Evolutionary conservation across 1,140 invertebrate genomes (phyloP).

Genomic region (Dreissena rostriformis): DNA sequence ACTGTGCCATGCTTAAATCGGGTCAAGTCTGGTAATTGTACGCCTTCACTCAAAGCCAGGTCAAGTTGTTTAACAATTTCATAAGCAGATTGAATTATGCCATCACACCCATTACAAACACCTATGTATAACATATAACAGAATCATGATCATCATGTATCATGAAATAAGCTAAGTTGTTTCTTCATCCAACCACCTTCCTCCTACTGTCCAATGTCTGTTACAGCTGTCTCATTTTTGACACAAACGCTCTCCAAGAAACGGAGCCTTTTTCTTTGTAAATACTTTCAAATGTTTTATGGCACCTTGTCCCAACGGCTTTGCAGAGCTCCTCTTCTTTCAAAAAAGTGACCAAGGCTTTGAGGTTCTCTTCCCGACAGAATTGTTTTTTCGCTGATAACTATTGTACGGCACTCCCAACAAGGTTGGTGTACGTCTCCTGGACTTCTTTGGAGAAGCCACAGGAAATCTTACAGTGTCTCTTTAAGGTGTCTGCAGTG

Average conservation of each 20-base stretch:
- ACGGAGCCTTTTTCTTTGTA: not conserved
- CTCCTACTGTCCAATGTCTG: not conserved
- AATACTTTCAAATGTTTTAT: not conserved
- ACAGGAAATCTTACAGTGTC: slow-evolving; percentile 6
- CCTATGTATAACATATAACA: too few species aligned
- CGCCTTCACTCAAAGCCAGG: too few species aligned
- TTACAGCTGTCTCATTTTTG: not conserved
- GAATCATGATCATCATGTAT: too few species aligned
- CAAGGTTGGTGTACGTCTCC: not conserved
- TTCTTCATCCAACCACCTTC: not conserved
- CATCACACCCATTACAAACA: too few species aligned
- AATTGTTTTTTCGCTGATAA: not conserved
- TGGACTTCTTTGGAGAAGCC: not conserved
- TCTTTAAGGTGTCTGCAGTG: not conserved
- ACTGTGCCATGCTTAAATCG: too few species aligned
- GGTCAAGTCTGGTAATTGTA: too few species aligned
- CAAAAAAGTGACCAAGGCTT: not conserved
- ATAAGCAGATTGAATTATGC: too few species aligned
- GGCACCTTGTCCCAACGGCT: not conserved
- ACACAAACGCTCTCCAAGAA: not conserved
- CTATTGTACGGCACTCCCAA: not conserved
- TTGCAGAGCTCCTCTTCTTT: not conserved
- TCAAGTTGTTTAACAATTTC: too few species aligned
- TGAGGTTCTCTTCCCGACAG: not conserved
- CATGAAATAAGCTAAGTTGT: too few species aligned